Evolutionary conservation across 1,140 invertebrate species (phyloP).

Genomic region (Anastrepha ludens): DNA sequence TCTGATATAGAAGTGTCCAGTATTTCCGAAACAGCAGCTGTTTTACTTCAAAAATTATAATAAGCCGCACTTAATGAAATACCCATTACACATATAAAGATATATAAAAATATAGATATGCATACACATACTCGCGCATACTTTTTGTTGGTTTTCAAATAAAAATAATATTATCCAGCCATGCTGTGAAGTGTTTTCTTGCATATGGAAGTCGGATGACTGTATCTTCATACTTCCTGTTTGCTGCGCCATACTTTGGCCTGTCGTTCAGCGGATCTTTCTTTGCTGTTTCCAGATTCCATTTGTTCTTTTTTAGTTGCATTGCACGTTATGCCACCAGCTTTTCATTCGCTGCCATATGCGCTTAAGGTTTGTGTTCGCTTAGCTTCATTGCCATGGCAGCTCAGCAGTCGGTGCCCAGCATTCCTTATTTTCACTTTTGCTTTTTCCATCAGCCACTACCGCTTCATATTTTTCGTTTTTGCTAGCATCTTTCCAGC

Average conservation of each 20-base stretch:
- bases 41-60: no score
- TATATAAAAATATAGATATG: neutral
- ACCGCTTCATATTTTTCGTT: slow-evolving; percentile 2
- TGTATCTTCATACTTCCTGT: slow-evolving; percentile 25
- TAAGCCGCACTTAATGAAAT: neutral
- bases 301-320: neutral
- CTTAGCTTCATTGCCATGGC: slow-evolving; percentile 19
- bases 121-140: neutral
- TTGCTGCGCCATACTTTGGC: neutral
- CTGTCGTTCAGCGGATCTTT: neutral
- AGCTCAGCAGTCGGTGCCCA: neutral
- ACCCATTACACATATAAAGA: neutral
- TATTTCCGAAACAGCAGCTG: no score
- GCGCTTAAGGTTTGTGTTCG: neutral
- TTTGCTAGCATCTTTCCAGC: neutral
- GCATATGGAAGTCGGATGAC: slow-evolving; percentile 47
- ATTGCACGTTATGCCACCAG: slow-evolving; percentile 13
- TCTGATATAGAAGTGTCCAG: no score
- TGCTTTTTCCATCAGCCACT: neutral
- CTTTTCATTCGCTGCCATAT: neutral
- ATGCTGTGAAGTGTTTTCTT: slow-evolving; percentile 31
- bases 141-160: neutral
- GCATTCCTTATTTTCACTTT: slow-evolving; percentile 16
- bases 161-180: slow-evolving; percentile 25
- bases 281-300: neutral